Base-by-base conservation (phyloP, 2,113 vertebrate genomes). In the Coptodon rendalli region DNA sequence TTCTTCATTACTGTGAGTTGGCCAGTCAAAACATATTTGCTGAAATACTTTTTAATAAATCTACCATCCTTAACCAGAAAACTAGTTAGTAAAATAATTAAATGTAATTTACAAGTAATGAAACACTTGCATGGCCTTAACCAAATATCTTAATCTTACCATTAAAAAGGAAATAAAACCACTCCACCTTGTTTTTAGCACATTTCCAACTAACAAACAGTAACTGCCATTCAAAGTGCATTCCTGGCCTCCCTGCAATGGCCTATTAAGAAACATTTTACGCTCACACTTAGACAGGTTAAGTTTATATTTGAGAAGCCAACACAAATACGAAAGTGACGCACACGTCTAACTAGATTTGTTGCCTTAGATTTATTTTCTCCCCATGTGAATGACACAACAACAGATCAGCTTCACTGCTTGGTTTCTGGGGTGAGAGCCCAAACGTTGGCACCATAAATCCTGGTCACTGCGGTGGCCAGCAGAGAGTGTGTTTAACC, bases 401-500 rank as follows among this genome's bases (percentile, higher is more conserved):
- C 81, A 88, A 85, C 31, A 89, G 61, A 73, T 85, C 85, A 68
- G 61, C 6, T 34, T 95, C 87, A 81, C 80, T 66, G 52, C 83
- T 61, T 87, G 85, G 34, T 87, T 82, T 88, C 56, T 16, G 27
- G 80, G 84, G 24, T 54, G 48, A 88, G 34, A 48, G 82, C 73
- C 36, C 40, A 81, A 85, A 81, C 17, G 71, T 9, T 50, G 56
- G 85, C 76, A 83, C 82, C 85, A 93, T 94, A 92, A 94, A 95
- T 94, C 89, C 86, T 89, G 76, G 68, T 90, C 71, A 83, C 89
- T 61, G 86, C 45, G 68, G 89, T 89, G 87, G 89, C 86, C 90
- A 89, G 91, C 81, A 73, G 53, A 89, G 87, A 90, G 91, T 88
- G 84, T 82, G 88, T 92, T 93, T 87, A 91, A 92, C 89, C 90